Evolutionary conservation across 2,113 vertebrate species (phyloP).

Genomic region (Hemibates koningsi): DNA sequence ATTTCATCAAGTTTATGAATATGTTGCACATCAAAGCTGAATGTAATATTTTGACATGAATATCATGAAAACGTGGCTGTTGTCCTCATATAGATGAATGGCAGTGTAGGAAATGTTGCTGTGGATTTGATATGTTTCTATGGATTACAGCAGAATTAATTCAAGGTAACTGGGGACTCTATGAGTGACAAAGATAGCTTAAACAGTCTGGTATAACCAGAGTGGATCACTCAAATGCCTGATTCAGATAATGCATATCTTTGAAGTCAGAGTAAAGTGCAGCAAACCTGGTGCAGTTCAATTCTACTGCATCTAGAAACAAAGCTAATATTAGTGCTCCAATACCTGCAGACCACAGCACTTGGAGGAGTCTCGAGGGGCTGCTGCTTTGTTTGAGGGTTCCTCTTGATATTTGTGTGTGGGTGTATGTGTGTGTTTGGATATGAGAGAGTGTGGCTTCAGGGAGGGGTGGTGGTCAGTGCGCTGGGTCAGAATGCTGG

Average conservation of each 20-base stretch:
- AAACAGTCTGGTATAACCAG: background rate
- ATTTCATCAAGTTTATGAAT: background rate
- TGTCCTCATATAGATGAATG: background rate
- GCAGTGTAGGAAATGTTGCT: background rate
- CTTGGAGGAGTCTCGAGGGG: slow-evolving; percentile 23
- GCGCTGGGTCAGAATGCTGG: slow-evolving; percentile 55
- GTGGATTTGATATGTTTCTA: background rate
- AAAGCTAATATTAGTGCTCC: slow-evolving; percentile 34
- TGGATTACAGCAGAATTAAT: background rate
- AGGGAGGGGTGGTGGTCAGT: slow-evolving; percentile 1
- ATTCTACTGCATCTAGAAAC: slow-evolving; percentile 4
- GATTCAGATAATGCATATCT: background rate
- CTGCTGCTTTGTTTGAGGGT: slow-evolving; percentile 15
- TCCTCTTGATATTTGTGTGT: slow-evolving; percentile 4
- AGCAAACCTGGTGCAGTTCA: background rate
- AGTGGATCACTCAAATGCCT: background rate
- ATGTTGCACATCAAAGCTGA: background rate
- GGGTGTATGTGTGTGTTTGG: background rate
- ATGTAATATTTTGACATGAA: background rate
- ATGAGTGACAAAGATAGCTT: background rate
- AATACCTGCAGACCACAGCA: slow-evolving; percentile 53
- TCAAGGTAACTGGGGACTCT: background rate
- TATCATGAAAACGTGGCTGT: background rate
- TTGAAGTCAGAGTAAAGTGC: background rate
- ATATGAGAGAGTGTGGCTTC: background rate